phyloP scores from a whole-genome alignment of 53 echinoderm and acorn worm species.

The Glandiceps talaboti region DNA sequence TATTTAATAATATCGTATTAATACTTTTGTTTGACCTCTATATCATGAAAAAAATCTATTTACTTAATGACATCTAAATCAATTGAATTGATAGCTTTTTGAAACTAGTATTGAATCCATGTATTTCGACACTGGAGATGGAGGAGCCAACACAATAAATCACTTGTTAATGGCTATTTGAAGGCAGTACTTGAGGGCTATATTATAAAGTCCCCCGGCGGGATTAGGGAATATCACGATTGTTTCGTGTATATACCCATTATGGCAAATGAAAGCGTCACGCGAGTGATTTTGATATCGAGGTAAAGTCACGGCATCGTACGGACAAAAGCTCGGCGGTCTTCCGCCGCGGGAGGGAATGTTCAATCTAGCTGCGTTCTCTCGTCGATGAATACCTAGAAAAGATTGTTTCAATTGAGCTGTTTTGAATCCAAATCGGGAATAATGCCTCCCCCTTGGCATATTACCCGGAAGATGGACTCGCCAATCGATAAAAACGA shows the following conservation, averaged over 20 bases:
- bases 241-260: not conserved
- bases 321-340: not conserved
- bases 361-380: not conserved
- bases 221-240: not conserved
- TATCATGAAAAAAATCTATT: not conserved
- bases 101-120: not conserved
- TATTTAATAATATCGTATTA: not conserved
- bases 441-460: not conserved
- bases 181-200: not conserved
- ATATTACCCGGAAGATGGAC: not conserved
- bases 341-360: not conserved
- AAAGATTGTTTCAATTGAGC: too few species aligned
- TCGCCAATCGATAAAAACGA: not conserved
- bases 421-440: too few species aligned
- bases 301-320: not conserved
- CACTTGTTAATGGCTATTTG: not conserved
- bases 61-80: not conserved
- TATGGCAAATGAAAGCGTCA: not conserved
- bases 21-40: not conserved
- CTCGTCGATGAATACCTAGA: not conserved
- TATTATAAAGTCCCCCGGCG: not conserved
- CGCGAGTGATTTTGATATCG: not conserved
- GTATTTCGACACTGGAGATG: not conserved
- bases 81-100: not conserved
- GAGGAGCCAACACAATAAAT: not conserved